Evolutionary conservation across 2,888 invertebrate species (phyloP), one percentile per base, ranked within the genome.

Genomic region (Selenia dentaria): DNA sequence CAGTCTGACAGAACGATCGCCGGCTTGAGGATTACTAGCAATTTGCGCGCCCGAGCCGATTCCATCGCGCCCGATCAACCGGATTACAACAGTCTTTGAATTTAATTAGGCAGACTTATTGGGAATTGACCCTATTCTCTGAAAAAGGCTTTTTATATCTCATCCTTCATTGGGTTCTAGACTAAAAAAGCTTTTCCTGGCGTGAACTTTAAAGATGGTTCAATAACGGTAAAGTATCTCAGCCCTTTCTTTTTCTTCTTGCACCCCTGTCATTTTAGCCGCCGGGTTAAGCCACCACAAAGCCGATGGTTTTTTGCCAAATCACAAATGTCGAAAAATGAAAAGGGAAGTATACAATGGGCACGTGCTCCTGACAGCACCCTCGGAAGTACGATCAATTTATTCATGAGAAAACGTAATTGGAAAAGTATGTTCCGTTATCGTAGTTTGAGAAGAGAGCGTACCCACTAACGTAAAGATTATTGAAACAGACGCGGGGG

Each of bases 281-380:
- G 14, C 43, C 28, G 34, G 34, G 49, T 55, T 24, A 24, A 57
- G 49, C 42, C 46, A 40, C 47, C 50, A 27, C 51, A 44, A 34
- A 45, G 48, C 49, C 51, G 25, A 10, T 35, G 47, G 38, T 52
- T 58, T 55, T 60, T 59, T 64, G 50, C 53, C 54, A 61, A 66
- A 71, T 67, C 60, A 63, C 61, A 67, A 71, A 74, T 65, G 68
- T 57, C 64, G 67, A 62, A 64, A 64, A 64, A 32, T 55, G 66
- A 64, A 62, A 54, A 56, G 67, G 66, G 62, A 55, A 18, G 52
- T 59, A 56, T 34, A 71, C 67, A 69, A 67, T 65, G 45, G 67
- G 20, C 57, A 57, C 56, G 54, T 53, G 54, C 38, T 27, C 20
- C 37, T 52, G 56, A 49, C 54, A 37, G 40, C 37, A 50, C 64